A percentile compares a stretch with the other conserved stretches of the same genome.
Conservation (phyloP, 2,888 invertebrate species). For the Caenorhabditis uteleia region DNA sequence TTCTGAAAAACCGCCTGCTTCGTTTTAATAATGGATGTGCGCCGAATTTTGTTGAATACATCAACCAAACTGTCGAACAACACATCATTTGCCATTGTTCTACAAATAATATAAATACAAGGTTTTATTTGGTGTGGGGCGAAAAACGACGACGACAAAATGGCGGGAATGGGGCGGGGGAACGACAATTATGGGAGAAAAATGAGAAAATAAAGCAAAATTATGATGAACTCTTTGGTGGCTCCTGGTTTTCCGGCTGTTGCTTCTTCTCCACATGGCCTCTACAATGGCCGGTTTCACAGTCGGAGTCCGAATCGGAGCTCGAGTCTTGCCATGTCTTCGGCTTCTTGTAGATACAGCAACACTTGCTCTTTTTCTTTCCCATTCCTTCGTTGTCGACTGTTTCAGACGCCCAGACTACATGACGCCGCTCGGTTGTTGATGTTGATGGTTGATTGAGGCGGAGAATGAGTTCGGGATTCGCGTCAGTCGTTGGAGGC, state of each 20-base stretch:
- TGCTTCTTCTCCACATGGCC: slow-evolving; percentile 65
- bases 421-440: slow-evolving; percentile 36
- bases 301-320: slow-evolving; percentile 54
- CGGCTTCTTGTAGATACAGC: slow-evolving; percentile 66
- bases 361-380: slow-evolving; percentile 68
- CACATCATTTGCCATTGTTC: too few relatives aligned
- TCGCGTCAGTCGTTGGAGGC: too few relatives aligned
- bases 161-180: too few relatives aligned
- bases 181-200: too few relatives aligned
- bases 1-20: slow-evolving; percentile 29
- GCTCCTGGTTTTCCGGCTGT: slow-evolving; percentile 4
- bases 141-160: too few relatives aligned
- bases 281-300: slow-evolving; percentile 66
- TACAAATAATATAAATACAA: too few relatives aligned
- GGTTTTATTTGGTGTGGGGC: too few relatives aligned
- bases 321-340: slow-evolving; percentile 61
- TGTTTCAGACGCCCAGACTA: slow-evolving; percentile 49
- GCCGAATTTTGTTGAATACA: slow-evolving; percentile 30
- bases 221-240: too few relatives aligned
- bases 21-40: slow-evolving; percentile 24
- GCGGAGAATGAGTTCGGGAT: slow-evolving; percentile 25
- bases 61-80: slow-evolving; percentile 28
- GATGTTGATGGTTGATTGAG: slow-evolving; percentile 7
- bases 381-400: slow-evolving; percentile 65
- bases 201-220: too few relatives aligned